Base-by-base conservation (phyloP, 1,140 invertebrate species). In the Lerema accius region DNA sequence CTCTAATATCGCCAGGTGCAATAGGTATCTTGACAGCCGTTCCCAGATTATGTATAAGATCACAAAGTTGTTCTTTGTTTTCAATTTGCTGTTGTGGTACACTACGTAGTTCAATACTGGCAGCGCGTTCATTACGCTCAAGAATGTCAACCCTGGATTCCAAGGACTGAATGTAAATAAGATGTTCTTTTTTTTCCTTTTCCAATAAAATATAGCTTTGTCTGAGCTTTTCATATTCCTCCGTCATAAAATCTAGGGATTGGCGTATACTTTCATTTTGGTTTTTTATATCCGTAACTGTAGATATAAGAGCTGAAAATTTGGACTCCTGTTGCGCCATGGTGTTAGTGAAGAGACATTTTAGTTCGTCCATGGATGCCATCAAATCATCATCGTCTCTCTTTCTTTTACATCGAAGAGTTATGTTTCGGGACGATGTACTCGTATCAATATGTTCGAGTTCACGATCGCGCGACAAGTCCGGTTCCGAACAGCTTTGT, bases 191-290 rank as follows among this genome's bases (percentile, higher is more conserved):
- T 37, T 40, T 48, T 40, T 61, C 58, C 9, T 15, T 23, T 61
- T 61, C 58, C 13, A 49, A 28, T 19, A 26, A 6, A 11, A 1
- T 42, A 16, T 49, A 17, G 9, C 39, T 61, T 16, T 61, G n/a
- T 50, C 35, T 61, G 0, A 61, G 17, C 0, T 40, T 40, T n/a
- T 61, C 46, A 13, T 50, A 50, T 14, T 60, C 58, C 14, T 35
- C 58, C 10, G 58, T 48, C 16, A 60, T 60, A 23, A 60, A 60
- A 14, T 60, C 58, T 14, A 60, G 17, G 7, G 58, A 60, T 49
- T 60, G 16, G 9, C 58, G 58, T 48, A 60, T 61, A 9, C 11
- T 49, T 14, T 61, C 58, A 50, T 61, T 61, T 50, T 61, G 58
- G 6, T 50, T 28, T 26, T 50, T 50, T 16, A 61, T 61, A 26